phyloP scores from a whole-genome alignment of 2,888 invertebrate genomes.

The Drosophila quinaria region DNA sequence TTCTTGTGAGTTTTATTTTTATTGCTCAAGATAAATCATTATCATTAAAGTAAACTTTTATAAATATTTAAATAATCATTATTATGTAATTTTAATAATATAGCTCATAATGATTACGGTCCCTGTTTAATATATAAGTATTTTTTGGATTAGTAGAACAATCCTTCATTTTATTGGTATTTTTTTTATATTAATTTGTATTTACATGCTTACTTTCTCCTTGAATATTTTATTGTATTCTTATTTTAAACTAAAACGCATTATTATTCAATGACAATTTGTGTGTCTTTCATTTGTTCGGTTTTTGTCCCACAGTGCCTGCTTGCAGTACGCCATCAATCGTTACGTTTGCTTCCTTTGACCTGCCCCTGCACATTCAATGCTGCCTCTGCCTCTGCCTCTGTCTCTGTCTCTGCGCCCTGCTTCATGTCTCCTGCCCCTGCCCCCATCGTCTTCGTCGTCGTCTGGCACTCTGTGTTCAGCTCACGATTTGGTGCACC shows the following conservation, averaged over 20 bases:
- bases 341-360: slow-evolving; percentile 28
- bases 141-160: no score
- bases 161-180: background rate
- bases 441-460: background rate
- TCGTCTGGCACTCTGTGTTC: slow-evolving; percentile 58
- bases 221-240: background rate
- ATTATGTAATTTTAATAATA: no score
- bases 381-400: background rate
- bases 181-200: background rate
- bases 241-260: background rate
- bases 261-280: background rate
- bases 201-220: background rate
- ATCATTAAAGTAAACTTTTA: no score
- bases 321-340: slow-evolving; percentile 48
- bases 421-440: background rate
- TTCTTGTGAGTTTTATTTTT: no score
- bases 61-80: no score
- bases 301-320: slow-evolving; percentile 19
- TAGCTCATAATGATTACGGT: no score
- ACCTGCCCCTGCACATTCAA: background rate
- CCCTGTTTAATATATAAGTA: no score
- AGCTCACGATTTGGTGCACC: slow-evolving; percentile 83
- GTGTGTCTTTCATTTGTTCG: background rate
- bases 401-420: background rate
- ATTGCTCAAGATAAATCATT: no score